Evolutionary conservation across 2,888 invertebrate genomes (phyloP).

Genomic region (Cecidostiba fungosa): DNA sequence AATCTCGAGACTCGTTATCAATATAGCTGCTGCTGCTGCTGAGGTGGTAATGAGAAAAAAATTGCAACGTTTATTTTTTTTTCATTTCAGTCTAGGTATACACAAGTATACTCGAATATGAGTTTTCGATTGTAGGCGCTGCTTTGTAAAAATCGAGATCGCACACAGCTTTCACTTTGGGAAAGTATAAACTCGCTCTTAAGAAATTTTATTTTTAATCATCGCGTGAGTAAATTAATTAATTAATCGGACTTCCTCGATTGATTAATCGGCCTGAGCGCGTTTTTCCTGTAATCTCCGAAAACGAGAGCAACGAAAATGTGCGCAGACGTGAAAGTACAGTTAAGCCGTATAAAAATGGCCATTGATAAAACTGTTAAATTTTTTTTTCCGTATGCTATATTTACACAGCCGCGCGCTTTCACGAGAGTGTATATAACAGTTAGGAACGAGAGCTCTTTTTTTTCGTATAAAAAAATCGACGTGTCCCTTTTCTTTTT

Average conservation of each 20-base stretch:
- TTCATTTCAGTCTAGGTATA: background rate
- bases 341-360: background rate
- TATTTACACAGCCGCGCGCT: background rate
- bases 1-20: too few species aligned
- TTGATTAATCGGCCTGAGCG: background rate
- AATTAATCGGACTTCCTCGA: background rate
- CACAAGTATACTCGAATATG: background rate
- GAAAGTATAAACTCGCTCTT: conserved; percentile 18
- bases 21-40: background rate
- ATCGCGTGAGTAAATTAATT: background rate
- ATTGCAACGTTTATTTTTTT: background rate
- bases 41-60: background rate
- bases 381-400: background rate
- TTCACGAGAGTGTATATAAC: background rate
- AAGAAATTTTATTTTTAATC: background rate
- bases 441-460: background rate
- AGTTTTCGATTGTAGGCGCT: background rate
- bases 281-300: background rate
- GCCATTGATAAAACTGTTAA: background rate
- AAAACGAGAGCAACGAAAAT: background rate
- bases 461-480: background rate
- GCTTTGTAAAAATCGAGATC: background rate
- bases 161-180: conserved; percentile 35
- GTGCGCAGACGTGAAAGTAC: background rate
- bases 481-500: background rate